Percentiles rank a stretch among this genome's conserved stretches.
These are phyloP conservation scores for Ips typographus DNA, from an alignment of 1,140 invertebrate genomes.

Conservation along the genomic window DNA sequence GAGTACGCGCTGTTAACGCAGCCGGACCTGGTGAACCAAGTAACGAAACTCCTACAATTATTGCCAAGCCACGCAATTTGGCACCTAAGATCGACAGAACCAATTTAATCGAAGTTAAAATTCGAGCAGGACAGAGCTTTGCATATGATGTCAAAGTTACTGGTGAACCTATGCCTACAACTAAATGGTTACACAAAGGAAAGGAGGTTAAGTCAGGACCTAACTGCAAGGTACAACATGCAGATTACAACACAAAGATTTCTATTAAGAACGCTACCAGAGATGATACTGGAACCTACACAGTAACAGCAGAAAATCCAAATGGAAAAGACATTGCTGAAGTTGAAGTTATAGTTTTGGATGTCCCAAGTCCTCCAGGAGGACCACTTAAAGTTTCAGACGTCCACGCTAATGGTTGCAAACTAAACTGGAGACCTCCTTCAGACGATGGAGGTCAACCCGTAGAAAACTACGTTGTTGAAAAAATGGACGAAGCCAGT, in stretches of 20 bases:
- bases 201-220: conserved; percentile 74
- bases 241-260: conserved; percentile 90
- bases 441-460: conserved; percentile 88
- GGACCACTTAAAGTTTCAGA: conserved; percentile 88
- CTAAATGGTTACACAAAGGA: conserved; percentile 78
- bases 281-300: conserved; percentile 88
- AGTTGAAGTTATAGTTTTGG: conserved; percentile 90
- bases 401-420: conserved; percentile 82
- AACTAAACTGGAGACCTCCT: conserved; percentile 86
- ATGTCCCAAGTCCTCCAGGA: conserved; percentile 85
- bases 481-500: conserved; percentile 91
- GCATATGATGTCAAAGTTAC: conserved; percentile 79
- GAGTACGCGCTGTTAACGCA: conserved; percentile 88
- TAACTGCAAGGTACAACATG: conserved; percentile 73
- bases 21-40: conserved; percentile 92
- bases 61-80: conserved; percentile 84
- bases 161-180: conserved; percentile 87
- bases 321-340: conserved; percentile 91
- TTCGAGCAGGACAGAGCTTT: conserved; percentile 88
- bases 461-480: conserved; percentile 88
- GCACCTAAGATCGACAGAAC: conserved; percentile 87
- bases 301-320: conserved; percentile 87
- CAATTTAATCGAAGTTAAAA: conserved; percentile 79
- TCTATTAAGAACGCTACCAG: conserved; percentile 82
- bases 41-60: conserved; percentile 82